phyloP scores from a whole-genome alignment of 2,113 vertebrate genomes.

The Saiga tatarica region DNA sequence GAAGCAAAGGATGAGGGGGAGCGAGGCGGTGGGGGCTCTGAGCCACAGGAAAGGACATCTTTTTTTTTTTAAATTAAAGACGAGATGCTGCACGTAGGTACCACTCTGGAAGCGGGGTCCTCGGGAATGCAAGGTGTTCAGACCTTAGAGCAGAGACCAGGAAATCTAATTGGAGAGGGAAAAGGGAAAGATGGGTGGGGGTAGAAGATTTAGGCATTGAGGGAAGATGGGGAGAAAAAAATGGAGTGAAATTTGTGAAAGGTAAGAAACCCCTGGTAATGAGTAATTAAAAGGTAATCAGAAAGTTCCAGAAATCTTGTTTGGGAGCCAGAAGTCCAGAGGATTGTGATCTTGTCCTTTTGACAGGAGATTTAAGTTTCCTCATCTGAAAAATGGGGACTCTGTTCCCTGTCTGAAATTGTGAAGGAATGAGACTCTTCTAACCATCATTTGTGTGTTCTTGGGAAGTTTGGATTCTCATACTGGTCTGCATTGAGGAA shows the following conservation, averaged over 20 bases:
- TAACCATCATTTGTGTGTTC: neutral
- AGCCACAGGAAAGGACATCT: neutral
- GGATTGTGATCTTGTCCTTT: neutral
- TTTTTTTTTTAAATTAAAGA: neutral
- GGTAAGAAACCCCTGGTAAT: neutral
- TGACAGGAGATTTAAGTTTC: slow-evolving; percentile 4
- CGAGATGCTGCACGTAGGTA: neutral
- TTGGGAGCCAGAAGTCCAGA: slow-evolving; percentile 23
- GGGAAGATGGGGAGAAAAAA: neutral
- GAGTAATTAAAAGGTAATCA: neutral
- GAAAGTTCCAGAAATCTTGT: slow-evolving; percentile 27
- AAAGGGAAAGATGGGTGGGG: neutral
- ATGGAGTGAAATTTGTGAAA: neutral
- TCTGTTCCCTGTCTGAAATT: neutral
- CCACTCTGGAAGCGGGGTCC: neutral
- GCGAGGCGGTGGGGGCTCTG: neutral
- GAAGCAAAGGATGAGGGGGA: neutral
- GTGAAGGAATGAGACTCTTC: neutral
- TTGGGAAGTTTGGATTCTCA: neutral
- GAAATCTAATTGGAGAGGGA: neutral
- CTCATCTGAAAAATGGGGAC: slow-evolving; percentile 25
- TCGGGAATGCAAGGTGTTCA: neutral
- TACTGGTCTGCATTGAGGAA: neutral
- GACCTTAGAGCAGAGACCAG: neutral
- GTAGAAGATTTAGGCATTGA: neutral